These are phyloP conservation scores for Acomys russatus DNA, from an alignment of 2,797 vertebrate genomes.

Conservation along the genomic window DNA sequence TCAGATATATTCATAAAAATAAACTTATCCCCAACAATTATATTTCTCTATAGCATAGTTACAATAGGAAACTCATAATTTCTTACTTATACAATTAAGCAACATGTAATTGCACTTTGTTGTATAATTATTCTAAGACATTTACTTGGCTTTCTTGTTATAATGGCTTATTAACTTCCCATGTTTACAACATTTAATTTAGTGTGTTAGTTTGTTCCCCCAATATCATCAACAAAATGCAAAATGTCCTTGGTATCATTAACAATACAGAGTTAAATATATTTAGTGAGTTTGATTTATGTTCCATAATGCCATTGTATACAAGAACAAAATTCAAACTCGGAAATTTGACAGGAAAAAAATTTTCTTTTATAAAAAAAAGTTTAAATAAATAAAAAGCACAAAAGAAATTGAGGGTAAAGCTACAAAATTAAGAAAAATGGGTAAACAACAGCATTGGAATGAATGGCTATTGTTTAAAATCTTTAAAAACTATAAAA, in stretches of 20 bases:
- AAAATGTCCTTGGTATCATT: not conserved
- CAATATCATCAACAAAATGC: not conserved
- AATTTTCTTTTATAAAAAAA: not conserved
- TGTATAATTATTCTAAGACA: not conserved
- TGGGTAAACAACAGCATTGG: not conserved
- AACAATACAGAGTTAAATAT: not conserved
- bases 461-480: not conserved
- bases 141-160: not conserved
- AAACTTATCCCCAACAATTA: not conserved
- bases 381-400: not conserved
- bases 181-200: not conserved
- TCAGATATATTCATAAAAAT: not conserved
- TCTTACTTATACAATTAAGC: not conserved
- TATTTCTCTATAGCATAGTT: not conserved
- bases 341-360: not conserved
- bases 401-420: not conserved
- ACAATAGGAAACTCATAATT: conserved; percentile 4
- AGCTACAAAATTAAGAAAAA: not conserved
- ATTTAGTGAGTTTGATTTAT: not conserved
- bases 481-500: conserved; percentile 3
- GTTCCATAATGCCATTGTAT: not conserved
- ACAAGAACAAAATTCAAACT: conserved; percentile 2
- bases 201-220: not conserved
- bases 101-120: not conserved
- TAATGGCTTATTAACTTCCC: conserved; percentile 15